phyloP scores from a whole-genome alignment of 2,797 vertebrate genomes.

The Danio jaintianensis region DNA sequence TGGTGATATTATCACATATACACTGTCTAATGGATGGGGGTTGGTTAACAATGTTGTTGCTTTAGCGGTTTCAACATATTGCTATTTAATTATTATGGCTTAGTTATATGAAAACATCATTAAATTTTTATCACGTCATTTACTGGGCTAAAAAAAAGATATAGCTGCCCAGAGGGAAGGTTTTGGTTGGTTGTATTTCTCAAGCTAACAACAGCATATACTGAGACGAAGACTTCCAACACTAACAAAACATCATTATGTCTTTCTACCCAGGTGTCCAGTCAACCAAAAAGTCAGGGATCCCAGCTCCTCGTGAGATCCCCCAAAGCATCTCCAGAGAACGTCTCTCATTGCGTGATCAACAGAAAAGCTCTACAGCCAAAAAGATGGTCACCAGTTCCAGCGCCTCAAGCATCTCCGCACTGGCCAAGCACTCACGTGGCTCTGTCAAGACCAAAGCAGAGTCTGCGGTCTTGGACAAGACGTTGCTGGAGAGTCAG shows the following conservation, averaged over 20 bases:
- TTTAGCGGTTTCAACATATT: conserved; percentile 1
- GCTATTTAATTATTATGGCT: background rate
- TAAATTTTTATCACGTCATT: background rate
- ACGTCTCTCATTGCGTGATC: conserved; percentile 82
- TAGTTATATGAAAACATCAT: conserved; percentile 6
- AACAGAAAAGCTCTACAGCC: conserved; percentile 73
- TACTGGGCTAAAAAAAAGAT: conserved; percentile 4
- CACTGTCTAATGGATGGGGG: background rate
- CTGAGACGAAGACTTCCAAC: background rate
- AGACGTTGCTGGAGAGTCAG: conserved; percentile 86
- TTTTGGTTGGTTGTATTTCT: background rate
- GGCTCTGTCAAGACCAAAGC: conserved; percentile 79
- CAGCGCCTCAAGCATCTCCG: conserved; percentile 86
- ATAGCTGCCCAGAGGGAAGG: conserved; percentile 7
- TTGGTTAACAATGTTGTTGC: background rate
- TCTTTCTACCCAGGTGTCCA: conserved; percentile 77
- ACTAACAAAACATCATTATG: conserved; percentile 7
- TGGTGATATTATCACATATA: conserved; percentile 32
- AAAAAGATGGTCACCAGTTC: conserved; percentile 89
- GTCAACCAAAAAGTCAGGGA: conserved; percentile 88
- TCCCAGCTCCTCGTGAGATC: conserved; percentile 90
- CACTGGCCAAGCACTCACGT: conserved; percentile 86
- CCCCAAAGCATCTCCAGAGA: conserved; percentile 83
- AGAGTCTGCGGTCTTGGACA: conserved; percentile 84
- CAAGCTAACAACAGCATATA: background rate